Evolutionary conservation across 1,140 invertebrate species (phyloP).

Genomic region (Aplysia californica): DNA sequence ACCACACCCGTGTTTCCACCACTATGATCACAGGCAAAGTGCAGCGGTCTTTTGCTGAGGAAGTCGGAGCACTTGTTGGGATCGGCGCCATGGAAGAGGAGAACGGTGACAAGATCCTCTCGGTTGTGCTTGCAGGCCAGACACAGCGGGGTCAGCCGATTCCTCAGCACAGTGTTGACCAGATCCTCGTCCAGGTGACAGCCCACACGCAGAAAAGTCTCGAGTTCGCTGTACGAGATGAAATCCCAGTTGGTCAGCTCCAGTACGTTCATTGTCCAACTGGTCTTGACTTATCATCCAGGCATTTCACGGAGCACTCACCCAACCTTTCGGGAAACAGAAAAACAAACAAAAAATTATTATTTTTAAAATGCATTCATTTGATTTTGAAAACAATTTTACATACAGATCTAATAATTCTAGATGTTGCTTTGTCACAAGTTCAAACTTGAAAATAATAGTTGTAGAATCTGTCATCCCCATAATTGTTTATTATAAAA

Average conservation of each 20-base stretch:
- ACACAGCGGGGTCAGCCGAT: conserved; percentile 24
- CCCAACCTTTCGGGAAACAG: no score
- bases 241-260: background rate
- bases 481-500: no score
- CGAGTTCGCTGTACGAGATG: conserved; percentile 16
- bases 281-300: background rate
- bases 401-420: no score
- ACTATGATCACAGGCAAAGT: conserved; percentile 32
- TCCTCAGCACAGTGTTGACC: background rate
- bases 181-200: background rate
- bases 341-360: no score
- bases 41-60: conserved; percentile 25
- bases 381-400: no score
- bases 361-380: no score
- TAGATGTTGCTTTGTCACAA: no score
- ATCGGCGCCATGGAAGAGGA: conserved; percentile 25
- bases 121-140: conserved; percentile 33
- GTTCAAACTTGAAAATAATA: no score
- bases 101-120: conserved; percentile 22
- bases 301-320: no score
- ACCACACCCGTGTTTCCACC: conserved; percentile 28
- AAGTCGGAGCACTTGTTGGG: conserved; percentile 12
- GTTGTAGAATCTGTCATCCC: no score
- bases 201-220: background rate
- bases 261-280: background rate